Conservation (phyloP, 2,113 vertebrate genomes). For the Ursus arctos region DNA sequence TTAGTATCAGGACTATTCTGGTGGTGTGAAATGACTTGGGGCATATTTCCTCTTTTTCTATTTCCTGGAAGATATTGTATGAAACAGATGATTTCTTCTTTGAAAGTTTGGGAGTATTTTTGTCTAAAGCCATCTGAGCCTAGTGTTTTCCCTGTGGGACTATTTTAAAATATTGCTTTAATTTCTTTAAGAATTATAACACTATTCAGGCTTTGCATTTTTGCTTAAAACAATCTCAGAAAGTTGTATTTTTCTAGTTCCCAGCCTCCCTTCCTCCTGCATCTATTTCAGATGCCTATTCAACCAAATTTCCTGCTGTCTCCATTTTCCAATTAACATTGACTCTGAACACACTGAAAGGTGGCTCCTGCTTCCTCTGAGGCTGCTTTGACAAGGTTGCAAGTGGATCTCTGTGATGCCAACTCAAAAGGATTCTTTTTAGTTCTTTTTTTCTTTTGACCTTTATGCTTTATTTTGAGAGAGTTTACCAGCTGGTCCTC, state of each 20-base stretch:
- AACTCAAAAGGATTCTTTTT: conserved; percentile 12
- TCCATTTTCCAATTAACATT: not conserved
- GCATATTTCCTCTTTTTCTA: not conserved
- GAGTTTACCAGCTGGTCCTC: not conserved
- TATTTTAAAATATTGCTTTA: conserved; percentile 63
- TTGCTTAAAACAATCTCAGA: conserved; percentile 50
- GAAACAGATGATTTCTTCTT: conserved; percentile 38
- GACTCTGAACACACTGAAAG: not conserved
- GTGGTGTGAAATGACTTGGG: conserved; percentile 2
- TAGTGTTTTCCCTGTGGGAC: conserved; percentile 39
- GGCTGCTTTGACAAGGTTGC: conserved; percentile 42
- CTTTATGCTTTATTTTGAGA: conserved; percentile 53
- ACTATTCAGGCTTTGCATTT: conserved; percentile 53
- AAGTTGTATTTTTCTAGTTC: conserved; percentile 49
- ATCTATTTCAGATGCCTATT: conserved; percentile 57
- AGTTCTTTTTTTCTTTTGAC: not conserved
- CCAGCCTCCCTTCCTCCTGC: not conserved
- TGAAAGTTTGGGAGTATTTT: conserved; percentile 54
- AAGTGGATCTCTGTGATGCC: not conserved
- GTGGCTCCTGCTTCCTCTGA: not conserved
- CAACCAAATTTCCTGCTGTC: conserved; percentile 4
- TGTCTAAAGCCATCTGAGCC: conserved; percentile 54
- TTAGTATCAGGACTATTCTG: conserved; percentile 3
- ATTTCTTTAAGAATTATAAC: conserved; percentile 50
- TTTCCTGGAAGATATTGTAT: conserved; percentile 41